phyloP scores from a whole-genome alignment of 2,888 invertebrate species.

The Poecilus cupreus region DNA sequence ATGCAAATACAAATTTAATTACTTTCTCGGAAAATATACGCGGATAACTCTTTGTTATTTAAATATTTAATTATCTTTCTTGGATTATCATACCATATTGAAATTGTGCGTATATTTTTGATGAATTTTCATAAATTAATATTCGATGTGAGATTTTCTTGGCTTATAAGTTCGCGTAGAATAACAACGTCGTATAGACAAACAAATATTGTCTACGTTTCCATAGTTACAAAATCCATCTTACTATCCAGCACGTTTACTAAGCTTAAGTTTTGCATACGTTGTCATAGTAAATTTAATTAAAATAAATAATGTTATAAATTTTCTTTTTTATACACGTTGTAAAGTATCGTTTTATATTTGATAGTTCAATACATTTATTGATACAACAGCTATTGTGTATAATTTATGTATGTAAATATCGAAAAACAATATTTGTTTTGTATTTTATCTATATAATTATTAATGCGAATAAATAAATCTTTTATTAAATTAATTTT shows the following conservation, averaged over 20 bases:
- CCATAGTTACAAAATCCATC: neutral
- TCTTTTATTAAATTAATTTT: slow-evolving; percentile 14
- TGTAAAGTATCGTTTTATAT: neutral
- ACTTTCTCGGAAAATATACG: neutral
- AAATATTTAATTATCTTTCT: neutral
- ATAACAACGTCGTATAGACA: neutral
- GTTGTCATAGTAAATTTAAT: neutral
- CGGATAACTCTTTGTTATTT: neutral
- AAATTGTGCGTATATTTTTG: neutral
- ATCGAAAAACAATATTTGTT: neutral
- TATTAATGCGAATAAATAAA: slow-evolving; percentile 7
- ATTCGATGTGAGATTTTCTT: neutral
- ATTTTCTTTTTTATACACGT: neutral
- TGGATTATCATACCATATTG: neutral
- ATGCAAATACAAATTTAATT: too few relatives aligned
- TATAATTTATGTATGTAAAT: slow-evolving; percentile 5
- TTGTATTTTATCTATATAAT: neutral
- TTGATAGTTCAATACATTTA: slow-evolving; percentile 17
- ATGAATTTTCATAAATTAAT: neutral
- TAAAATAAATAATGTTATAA: neutral
- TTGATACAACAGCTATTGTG: slow-evolving; percentile 5
- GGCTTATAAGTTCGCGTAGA: neutral
- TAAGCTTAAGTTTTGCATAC: neutral
- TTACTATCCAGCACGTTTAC: neutral
- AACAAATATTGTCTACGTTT: slow-evolving; percentile 10